Base-by-base conservation (phyloP, 2,888 invertebrate species). In the Cremastobaeus sp. region DNA sequence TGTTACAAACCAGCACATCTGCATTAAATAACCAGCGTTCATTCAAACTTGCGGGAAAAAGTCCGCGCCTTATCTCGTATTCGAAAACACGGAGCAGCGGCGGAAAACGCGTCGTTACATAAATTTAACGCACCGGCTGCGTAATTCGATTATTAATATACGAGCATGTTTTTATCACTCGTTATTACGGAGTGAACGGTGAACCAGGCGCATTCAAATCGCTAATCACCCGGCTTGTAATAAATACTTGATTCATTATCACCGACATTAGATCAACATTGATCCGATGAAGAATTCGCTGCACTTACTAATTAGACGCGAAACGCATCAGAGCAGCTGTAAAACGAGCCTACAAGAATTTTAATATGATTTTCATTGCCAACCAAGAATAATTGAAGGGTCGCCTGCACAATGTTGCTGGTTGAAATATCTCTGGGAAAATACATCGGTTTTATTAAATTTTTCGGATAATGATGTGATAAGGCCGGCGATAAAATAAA, bases 1-100 rank as follows among this genome's bases (percentile, higher is more conserved):
- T 52, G 68, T 73, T 73, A 66, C 65, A 15, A 65, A 39, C 47
- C 14, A 17, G 34, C 65, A 47, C 65, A 72, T 72, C 52, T 65
- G 65, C 71, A 65, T 65, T 59, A 71, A 71, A 65, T 28, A 37
- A 37, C 18, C 32, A 21, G 21, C 28, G 15, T 47, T 52, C 52
- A 18, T 52, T 57, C 34, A 30, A 59, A 50, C 9, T 39, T 35
- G 12, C 34, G 37, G 17, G 11, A 41, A 48, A 62, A 52, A 62
- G 34, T 41, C 50, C 6, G 12, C 28, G 50, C 37, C 43, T 62
- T 34, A 60, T 47, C 47, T 47, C 47, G 17, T 15, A 9, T 14
- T 20, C 39, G 20, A 39, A 39, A 39, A 20, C 8, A 20, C 39
- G 20, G 20, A 2, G n/a, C n/a, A n/a, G 30, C 35, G 21, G 30